A percentile compares a stretch with the other conserved stretches of the same genome.
phyloP scores from a whole-genome alignment of 2,888 invertebrate species.

The Copidosoma aretas region DNA sequence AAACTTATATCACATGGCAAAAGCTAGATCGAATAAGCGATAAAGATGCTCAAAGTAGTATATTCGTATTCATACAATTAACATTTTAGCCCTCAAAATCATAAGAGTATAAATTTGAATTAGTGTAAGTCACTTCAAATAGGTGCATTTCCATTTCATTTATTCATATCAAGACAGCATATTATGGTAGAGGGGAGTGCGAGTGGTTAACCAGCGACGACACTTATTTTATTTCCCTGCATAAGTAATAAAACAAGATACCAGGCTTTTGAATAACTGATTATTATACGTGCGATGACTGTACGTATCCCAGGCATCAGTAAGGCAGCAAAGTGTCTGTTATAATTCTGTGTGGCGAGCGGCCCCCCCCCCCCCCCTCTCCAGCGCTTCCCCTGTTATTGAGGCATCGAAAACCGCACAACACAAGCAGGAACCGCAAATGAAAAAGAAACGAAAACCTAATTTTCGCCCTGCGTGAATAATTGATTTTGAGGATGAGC shows the following conservation, averaged over 20 bases:
- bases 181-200: no score
- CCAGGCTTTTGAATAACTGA: constrained; percentile 9
- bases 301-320: constrained; percentile 32
- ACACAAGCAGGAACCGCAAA: constrained; percentile 28
- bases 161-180: no score
- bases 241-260: neutral
- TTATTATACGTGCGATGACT: constrained; percentile 7
- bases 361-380: neutral
- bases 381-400: neutral
- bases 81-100: no score
- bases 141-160: no score
- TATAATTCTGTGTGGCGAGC: constrained; percentile 15
- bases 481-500: constrained; percentile 25
- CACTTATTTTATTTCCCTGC: neutral
- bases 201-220: no score
- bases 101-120: no score
- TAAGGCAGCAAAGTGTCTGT: constrained; percentile 35
- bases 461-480: constrained; percentile 38
- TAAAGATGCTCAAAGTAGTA: no score
- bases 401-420: constrained; percentile 28
- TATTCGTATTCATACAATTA: no score
- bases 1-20: no score
- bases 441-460: constrained; percentile 29
- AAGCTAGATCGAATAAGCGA: no score
- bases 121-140: no score